Percentiles rank a stretch among this genome's conserved stretches.
Evolutionary conservation across 2,113 vertebrate species (phyloP).

Genomic region (Gallinago media): DNA sequence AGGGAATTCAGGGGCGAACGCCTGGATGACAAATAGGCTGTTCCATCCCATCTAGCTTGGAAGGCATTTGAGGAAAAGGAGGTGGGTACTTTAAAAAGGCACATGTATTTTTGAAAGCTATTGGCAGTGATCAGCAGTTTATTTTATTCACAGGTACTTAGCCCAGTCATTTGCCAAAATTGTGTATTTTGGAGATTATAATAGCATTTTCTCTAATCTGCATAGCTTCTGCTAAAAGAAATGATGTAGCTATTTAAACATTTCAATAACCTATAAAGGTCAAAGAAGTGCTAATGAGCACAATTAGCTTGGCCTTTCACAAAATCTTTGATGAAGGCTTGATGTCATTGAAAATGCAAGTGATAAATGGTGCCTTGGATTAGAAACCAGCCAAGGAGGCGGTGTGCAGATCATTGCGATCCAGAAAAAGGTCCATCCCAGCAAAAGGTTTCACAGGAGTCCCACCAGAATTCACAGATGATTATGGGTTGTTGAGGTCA

Average conservation of each 20-base stretch:
- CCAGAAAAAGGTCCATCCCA: background rate
- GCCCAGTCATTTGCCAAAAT: background rate
- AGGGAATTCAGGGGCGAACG: background rate
- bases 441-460: background rate
- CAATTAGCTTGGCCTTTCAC: background rate
- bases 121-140: background rate
- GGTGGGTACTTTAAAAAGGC: background rate
- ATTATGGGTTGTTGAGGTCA: background rate
- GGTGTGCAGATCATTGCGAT: rapidly evolving
- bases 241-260: background rate
- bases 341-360: rapidly evolving
- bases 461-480: background rate
- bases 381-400: background rate
- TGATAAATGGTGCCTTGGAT: background rate
- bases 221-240: background rate
- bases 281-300: background rate
- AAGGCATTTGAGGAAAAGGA: background rate
- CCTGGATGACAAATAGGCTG: background rate
- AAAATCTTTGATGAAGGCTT: background rate
- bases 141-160: background rate
- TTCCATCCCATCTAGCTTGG: rapidly evolving
- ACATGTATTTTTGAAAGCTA: background rate
- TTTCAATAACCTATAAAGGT: background rate
- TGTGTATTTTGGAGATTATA: background rate
- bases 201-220: background rate